These are phyloP conservation scores for Gorsachius goisagi DNA, from an alignment of 2,113 vertebrate species.

Conservation along the genomic window DNA sequence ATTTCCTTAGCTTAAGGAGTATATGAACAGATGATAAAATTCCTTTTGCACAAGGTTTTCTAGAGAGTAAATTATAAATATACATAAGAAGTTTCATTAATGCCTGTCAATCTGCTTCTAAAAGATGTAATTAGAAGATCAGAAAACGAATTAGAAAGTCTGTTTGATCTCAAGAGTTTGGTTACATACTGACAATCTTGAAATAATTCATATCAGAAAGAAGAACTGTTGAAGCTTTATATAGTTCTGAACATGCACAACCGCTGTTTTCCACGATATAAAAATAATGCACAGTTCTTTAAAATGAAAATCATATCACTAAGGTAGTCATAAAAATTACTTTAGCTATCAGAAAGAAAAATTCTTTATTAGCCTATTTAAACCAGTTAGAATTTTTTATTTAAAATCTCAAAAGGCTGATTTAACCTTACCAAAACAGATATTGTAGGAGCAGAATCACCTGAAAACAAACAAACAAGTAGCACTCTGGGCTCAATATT, in stretches of 20 bases:
- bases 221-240: slow-evolving; percentile 37
- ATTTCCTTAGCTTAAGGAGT: neutral
- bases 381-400: neutral
- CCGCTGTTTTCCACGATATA: slow-evolving; percentile 16
- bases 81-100: neutral
- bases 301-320: slow-evolving; percentile 30
- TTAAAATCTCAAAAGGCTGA: neutral
- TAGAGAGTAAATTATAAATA: slow-evolving; percentile 3
- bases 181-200: slow-evolving; percentile 20
- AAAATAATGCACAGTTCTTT: slow-evolving; percentile 6
- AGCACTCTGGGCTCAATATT: neutral
- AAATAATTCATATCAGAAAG: slow-evolving; percentile 49
- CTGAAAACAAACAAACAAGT: neutral
- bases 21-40: neutral
- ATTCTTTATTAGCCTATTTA: neutral
- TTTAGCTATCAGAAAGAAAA: slow-evolving; percentile 29
- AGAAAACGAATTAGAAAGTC: slow-evolving; percentile 44
- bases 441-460: neutral
- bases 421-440: neutral
- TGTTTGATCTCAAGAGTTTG: slow-evolving; percentile 45
- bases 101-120: slow-evolving; percentile 31
- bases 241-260: slow-evolving; percentile 28
- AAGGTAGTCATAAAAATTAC: slow-evolving; percentile 24
- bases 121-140: slow-evolving; percentile 50
- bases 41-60: neutral